phyloP scores from a whole-genome alignment of 64 coral and sea anemone genomes.

The Dendrophyllia cribrosa region DNA sequence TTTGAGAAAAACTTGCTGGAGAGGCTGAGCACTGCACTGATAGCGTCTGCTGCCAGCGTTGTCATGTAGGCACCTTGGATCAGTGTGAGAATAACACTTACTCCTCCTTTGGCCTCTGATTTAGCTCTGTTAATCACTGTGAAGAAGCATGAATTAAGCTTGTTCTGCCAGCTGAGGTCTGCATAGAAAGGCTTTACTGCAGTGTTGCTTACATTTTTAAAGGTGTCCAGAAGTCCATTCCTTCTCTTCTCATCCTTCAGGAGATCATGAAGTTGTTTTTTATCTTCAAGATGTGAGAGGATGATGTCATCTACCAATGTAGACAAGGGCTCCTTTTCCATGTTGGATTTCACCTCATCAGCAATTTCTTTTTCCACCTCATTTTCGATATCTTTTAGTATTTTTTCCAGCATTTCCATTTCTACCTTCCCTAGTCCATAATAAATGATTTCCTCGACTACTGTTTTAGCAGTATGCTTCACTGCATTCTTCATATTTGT shows the following conservation, averaged over 20 bases:
- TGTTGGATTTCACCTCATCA: constrained; percentile 15
- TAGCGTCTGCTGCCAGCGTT: neutral
- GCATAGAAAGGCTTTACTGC: neutral
- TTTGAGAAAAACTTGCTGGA: neutral
- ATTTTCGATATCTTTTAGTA: neutral
- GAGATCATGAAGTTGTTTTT: neutral
- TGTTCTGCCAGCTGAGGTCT: constrained; percentile 26
- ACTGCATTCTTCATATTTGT: neutral
- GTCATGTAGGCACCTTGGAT: neutral
- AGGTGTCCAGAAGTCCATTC: neutral
- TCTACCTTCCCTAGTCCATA: neutral
- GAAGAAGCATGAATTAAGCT: neutral
- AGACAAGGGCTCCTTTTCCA: neutral
- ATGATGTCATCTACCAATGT: neutral
- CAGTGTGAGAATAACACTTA: neutral
- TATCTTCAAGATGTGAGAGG: neutral
- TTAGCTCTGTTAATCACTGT: neutral
- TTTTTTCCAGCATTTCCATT: neutral
- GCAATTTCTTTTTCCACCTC: neutral
- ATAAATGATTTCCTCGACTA: neutral
- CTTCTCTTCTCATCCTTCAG: neutral
- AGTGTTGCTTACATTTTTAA: neutral
- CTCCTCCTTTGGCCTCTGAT: neutral
- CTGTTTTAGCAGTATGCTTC: neutral
- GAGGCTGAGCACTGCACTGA: neutral